Evolutionary conservation across 2,113 vertebrate genomes (phyloP).

Genomic region (Cynocephalus volans): DNA sequence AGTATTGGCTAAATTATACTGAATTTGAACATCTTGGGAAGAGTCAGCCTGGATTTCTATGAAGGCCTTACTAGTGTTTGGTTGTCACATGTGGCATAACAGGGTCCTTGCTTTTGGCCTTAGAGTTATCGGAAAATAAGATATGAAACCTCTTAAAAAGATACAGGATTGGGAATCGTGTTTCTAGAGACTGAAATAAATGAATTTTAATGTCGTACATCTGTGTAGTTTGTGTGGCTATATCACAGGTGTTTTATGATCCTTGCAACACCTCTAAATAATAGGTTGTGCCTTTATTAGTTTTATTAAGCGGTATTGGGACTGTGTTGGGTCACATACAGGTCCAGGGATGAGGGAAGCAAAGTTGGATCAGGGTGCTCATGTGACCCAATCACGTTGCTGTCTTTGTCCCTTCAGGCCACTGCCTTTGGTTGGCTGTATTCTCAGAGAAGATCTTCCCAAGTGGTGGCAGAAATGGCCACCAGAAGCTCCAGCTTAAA

Average conservation of each 20-base stretch:
- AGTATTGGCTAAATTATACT: neutral
- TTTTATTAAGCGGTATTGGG: slow-evolving; percentile 12
- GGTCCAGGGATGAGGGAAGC: neutral
- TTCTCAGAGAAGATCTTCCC: neutral
- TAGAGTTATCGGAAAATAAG: neutral
- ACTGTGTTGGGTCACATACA: neutral
- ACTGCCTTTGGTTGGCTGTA: neutral
- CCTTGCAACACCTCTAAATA: neutral
- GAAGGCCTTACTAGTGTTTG: neutral
- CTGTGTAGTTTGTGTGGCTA: neutral
- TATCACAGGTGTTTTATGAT: neutral
- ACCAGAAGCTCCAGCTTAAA: neutral
- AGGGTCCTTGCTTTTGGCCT: neutral
- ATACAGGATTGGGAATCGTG: neutral
- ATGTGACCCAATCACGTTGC: neutral
- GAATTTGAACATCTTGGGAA: slow-evolving; percentile 2
- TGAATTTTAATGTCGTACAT: neutral
- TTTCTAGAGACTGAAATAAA: slow-evolving; percentile 33
- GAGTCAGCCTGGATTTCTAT: neutral
- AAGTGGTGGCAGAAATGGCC: neutral
- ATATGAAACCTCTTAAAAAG: neutral
- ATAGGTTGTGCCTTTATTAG: neutral
- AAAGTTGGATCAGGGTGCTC: neutral
- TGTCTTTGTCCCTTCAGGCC: neutral
- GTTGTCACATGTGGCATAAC: neutral